These are phyloP conservation scores for Marmota flaviventris DNA, from an alignment of 2,113 vertebrate species.

Conservation along the genomic window DNA sequence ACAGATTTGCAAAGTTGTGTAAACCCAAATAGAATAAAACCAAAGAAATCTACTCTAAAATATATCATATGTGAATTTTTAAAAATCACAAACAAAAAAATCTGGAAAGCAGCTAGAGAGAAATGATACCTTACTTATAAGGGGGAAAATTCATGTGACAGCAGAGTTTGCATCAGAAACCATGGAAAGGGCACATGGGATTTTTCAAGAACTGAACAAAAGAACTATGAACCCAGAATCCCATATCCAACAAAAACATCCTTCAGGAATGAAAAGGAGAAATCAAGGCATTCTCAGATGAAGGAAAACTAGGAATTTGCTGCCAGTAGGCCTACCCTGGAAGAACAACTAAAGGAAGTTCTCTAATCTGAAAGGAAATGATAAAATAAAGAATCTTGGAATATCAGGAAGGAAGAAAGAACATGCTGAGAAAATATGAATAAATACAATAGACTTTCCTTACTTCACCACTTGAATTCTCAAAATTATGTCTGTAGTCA, in stretches of 20 bases:
- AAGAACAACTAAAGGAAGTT: slow-evolving; percentile 25
- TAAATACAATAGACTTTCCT: slow-evolving; percentile 16
- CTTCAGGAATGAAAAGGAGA: background rate
- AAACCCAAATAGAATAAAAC: slow-evolving; percentile 9
- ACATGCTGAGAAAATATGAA: background rate
- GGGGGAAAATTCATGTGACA: slow-evolving; percentile 21
- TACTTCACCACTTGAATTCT: slow-evolving; percentile 23
- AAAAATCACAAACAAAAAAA: background rate
- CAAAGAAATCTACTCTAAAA: background rate
- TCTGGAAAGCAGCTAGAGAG: background rate
- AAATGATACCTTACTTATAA: slow-evolving; percentile 19
- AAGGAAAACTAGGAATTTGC: slow-evolving; percentile 33
- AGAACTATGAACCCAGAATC: background rate
- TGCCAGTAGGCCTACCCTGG: slow-evolving; percentile 2
- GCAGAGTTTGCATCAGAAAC: slow-evolving; percentile 41
- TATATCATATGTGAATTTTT: background rate
- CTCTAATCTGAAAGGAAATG: slow-evolving; percentile 61
- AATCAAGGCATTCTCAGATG: slow-evolving; percentile 21
- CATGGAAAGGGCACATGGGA: background rate
- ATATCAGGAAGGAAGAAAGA: slow-evolving; percentile 16
- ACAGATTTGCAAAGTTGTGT: too few relatives aligned
- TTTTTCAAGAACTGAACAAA: slow-evolving; percentile 34
- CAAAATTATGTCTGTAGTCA: slow-evolving; percentile 6
- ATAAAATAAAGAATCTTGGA: slow-evolving; percentile 53
- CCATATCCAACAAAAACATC: slow-evolving; percentile 22